phyloP scores from a whole-genome alignment of 2,797 vertebrate species.

The Podargus strigoides region DNA sequence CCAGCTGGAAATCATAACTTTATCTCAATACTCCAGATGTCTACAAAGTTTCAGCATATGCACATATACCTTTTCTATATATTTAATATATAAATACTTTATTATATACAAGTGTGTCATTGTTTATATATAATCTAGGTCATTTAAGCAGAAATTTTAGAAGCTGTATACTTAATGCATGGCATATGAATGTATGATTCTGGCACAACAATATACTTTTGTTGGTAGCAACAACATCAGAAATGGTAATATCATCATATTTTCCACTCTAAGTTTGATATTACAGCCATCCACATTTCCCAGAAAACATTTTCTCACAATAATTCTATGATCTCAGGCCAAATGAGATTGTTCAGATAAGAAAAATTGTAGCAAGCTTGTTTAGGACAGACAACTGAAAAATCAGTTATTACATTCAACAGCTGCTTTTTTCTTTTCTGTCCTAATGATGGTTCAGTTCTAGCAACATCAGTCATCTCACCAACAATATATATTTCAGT shows the following conservation, averaged over 20 bases:
- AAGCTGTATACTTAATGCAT: slow-evolving; percentile 6
- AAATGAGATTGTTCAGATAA: background rate
- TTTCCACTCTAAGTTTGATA: slow-evolving; percentile 42
- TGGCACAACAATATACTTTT: slow-evolving; percentile 8
- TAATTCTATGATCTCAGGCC: background rate
- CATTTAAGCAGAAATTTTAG: slow-evolving; percentile 24
- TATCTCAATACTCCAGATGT: background rate
- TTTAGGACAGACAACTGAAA: background rate
- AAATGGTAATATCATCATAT: slow-evolving; percentile 1
- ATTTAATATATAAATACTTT: slow-evolving; percentile 27
- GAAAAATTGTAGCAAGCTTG: background rate
- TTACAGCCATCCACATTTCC: background rate
- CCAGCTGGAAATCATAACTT: background rate
- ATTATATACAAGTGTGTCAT: background rate
- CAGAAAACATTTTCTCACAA: slow-evolving; percentile 22
- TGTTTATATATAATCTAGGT: background rate
- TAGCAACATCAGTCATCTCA: background rate
- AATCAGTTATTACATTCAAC: background rate
- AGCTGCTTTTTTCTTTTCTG: background rate
- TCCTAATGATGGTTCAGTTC: background rate
- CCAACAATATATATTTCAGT: background rate
- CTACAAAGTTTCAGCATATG: background rate
- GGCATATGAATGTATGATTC: background rate
- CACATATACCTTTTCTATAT: slow-evolving; percentile 12
- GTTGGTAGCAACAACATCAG: slow-evolving; percentile 42